Conservation (phyloP, 2,113 vertebrate genomes). For the Hypomesus transpacificus region DNA sequence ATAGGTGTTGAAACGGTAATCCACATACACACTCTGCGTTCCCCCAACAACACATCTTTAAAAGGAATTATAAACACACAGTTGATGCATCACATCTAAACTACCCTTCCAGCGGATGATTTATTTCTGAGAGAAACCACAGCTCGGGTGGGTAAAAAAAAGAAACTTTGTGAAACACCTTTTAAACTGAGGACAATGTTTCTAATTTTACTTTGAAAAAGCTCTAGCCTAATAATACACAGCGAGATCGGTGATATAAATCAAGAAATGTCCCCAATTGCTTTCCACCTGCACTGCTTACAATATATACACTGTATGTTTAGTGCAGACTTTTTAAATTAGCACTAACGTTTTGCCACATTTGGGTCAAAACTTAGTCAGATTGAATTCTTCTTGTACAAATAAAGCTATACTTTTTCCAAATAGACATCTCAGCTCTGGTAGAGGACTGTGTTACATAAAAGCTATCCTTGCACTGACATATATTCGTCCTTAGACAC, state of each 20-base stretch:
- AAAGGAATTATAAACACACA: no score
- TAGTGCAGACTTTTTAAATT: constrained; percentile 36
- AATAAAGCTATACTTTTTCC: background rate
- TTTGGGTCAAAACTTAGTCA: constrained; percentile 31
- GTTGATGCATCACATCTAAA: no score
- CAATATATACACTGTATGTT: background rate
- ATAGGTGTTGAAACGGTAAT: constrained; percentile 56
- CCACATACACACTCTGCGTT: constrained; percentile 18
- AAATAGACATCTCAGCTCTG: constrained; percentile 31
- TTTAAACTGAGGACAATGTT: constrained; percentile 17
- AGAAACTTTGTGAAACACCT: constrained; percentile 3
- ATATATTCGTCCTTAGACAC: constrained; percentile 60
- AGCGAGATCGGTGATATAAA: constrained; percentile 46
- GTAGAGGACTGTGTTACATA: constrained; percentile 52
- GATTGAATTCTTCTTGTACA: constrained; percentile 12
- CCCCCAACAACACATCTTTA: background rate
- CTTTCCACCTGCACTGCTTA: constrained; percentile 31
- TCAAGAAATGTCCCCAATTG: constrained; percentile 20
- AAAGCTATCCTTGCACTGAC: constrained; percentile 55
- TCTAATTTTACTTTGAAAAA: constrained; percentile 35
- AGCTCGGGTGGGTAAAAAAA: no score
- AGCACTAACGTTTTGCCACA: constrained; percentile 40
- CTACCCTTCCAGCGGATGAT: no score
- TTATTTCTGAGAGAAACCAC: no score
- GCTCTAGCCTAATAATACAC: constrained; percentile 18